A percentile compares a stretch with the other conserved stretches of the same genome.
Evolutionary conservation across 2,888 invertebrate species (phyloP).

Genomic region (Plemyria rubiginata): DNA sequence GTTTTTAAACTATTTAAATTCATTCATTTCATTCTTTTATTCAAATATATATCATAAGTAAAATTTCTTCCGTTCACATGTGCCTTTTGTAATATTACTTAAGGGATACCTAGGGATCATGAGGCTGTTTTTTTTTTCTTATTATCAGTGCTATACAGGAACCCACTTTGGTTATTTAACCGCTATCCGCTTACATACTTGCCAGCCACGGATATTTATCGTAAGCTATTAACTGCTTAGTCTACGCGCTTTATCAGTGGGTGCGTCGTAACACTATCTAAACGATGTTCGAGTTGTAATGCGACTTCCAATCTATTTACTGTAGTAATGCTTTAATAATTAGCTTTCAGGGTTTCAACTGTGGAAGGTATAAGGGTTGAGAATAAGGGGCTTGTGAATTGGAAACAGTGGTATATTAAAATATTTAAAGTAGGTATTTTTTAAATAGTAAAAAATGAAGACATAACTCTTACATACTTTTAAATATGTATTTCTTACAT

Average conservation of each 20-base stretch:
- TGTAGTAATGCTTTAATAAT: slow-evolving; percentile 46
- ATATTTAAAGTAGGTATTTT: no score
- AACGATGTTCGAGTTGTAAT: slow-evolving; percentile 50
- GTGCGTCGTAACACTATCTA: slow-evolving; percentile 59
- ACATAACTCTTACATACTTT: no score
- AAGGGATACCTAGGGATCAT: no score
- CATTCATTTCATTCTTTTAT: no score
- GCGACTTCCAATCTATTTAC: slow-evolving; percentile 50
- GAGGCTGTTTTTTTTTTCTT: not conserved
- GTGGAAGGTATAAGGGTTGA: slow-evolving; percentile 13
- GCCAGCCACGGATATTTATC: slow-evolving; percentile 58
- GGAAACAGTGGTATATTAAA: not conserved
- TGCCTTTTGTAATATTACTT: no score
- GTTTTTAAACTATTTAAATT: no score
- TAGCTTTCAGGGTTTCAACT: slow-evolving; percentile 26
- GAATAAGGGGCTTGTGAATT: slow-evolving; percentile 1
- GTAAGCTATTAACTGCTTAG: slow-evolving; percentile 67
- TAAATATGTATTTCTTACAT: no score
- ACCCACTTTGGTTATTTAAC: not conserved
- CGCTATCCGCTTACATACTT: slow-evolving; percentile 30
- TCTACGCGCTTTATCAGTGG: slow-evolving; percentile 62
- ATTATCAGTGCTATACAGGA: no score
- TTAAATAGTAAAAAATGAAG: no score
- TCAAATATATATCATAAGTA: no score
- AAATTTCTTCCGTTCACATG: no score